Percentiles rank a stretch among this genome's conserved stretches.
Evolutionary conservation across 2,797 vertebrate species (phyloP).

Genomic region (Euthynnus affinis): DNA sequence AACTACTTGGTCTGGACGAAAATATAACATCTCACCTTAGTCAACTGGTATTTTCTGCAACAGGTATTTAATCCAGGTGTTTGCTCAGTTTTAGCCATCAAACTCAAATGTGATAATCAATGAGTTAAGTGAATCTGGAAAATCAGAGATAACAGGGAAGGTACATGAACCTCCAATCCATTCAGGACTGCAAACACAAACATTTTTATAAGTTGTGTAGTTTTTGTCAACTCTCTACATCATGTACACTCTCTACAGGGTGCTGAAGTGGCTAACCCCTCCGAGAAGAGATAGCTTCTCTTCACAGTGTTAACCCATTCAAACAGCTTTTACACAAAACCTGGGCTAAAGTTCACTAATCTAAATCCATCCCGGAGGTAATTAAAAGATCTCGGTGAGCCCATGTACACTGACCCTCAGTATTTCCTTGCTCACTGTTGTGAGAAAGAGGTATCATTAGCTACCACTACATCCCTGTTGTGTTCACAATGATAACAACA

Average conservation of each 20-base stretch:
- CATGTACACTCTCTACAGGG: background rate
- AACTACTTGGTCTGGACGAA: conserved; percentile 16
- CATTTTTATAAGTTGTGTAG: background rate
- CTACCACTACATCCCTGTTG: conserved; percentile 36
- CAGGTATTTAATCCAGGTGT: background rate
- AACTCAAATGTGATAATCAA: conserved; percentile 10
- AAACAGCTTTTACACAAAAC: background rate
- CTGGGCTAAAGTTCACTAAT: background rate
- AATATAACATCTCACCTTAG: conserved; percentile 3
- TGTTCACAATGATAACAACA: conserved; percentile 74
- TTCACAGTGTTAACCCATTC: background rate
- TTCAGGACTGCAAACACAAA: background rate
- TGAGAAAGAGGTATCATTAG: conserved; percentile 44
- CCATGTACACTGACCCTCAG: background rate
- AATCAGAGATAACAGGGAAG: background rate
- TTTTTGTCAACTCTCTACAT: background rate
- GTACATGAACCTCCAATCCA: background rate
- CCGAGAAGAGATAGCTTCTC: background rate
- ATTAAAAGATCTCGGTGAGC: background rate
- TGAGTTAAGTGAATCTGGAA: background rate
- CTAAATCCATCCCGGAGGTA: background rate
- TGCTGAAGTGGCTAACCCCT: background rate
- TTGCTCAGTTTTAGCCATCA: background rate
- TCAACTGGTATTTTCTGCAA: background rate
- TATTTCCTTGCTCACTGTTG: conserved; percentile 12